phyloP scores from a whole-genome alignment of 2,888 invertebrate species.

The Oscheius myriophilus region DNA sequence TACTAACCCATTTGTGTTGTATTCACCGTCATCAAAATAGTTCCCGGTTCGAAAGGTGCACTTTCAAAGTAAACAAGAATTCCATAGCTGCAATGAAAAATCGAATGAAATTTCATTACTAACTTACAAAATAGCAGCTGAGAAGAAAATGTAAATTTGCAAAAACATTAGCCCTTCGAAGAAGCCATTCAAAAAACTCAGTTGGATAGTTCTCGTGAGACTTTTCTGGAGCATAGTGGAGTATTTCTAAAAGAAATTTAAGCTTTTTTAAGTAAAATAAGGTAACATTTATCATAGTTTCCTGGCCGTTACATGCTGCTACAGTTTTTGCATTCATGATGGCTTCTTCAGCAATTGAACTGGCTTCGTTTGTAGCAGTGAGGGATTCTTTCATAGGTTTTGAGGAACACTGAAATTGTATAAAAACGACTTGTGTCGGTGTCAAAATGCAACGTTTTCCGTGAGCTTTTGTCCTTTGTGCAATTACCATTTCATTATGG shows the following conservation, averaged over 20 bases:
- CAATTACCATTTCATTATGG: too few relatives aligned
- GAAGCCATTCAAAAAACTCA: conserved; percentile 11
- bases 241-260: not conserved
- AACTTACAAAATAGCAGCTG: conserved; percentile 8
- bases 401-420: conserved; percentile 27
- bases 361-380: conserved; percentile 35
- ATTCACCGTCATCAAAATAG: conserved; percentile 4
- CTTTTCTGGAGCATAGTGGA: not conserved
- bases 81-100: not conserved
- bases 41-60: conserved; percentile 1
- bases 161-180: conserved; percentile 19
- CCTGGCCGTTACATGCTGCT: conserved; percentile 53
- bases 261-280: too few relatives aligned
- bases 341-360: conserved; percentile 49
- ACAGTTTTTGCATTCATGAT: conserved; percentile 52
- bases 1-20: conserved; percentile 8
- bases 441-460: too few relatives aligned
- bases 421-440: too few relatives aligned
- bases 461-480: too few relatives aligned
- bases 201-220: not conserved
- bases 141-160: conserved; percentile 7
- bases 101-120: not conserved
- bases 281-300: conserved; percentile 44
- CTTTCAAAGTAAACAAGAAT: not conserved
- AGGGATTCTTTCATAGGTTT: conserved; percentile 34